A percentile compares a stretch with the other conserved stretches of the same genome.
phyloP scores from a whole-genome alignment of 1,140 invertebrate species.

The Drosophila ambigua region DNA sequence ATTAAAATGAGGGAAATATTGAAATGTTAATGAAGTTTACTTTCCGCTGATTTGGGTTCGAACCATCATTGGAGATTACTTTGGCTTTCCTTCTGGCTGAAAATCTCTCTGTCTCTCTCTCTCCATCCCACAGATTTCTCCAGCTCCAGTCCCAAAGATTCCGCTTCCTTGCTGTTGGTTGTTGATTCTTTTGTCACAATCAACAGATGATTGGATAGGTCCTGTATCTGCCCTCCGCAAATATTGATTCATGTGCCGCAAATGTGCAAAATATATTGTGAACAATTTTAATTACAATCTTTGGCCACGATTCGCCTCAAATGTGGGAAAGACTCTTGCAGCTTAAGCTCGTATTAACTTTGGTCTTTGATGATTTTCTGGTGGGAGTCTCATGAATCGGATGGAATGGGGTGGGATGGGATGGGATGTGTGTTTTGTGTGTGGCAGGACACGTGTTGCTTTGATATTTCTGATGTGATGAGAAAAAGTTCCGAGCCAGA shows the following conservation, averaged over 20 bases:
- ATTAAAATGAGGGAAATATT: conserved; percentile 54
- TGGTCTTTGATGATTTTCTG: conserved; percentile 15
- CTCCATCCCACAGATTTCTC: too few relatives aligned
- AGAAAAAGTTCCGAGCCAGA: conserved; percentile 54
- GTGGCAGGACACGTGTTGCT: conserved; percentile 67
- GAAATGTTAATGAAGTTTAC: conserved; percentile 81
- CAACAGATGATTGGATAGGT: conserved; percentile 53
- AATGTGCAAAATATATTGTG: conserved; percentile 5
- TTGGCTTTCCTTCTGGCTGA: conserved; percentile 5
- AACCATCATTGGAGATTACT: conserved; percentile 37
- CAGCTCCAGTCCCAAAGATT: too few relatives aligned
- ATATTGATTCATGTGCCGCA: conserved; percentile 36
- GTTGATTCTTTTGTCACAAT: conserved; percentile 56
- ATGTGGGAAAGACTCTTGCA: neutral
- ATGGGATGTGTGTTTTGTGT: conserved; percentile 11
- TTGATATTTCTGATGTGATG: conserved; percentile 73
- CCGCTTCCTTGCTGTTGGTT: conserved; percentile 34
- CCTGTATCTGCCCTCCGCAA: neutral
- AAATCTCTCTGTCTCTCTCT: too few relatives aligned
- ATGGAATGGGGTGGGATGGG: too few relatives aligned
- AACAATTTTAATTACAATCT: conserved; percentile 37
- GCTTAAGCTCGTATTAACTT: conserved; percentile 20
- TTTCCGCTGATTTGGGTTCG: conserved; percentile 72
- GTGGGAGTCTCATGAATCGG: neutral
- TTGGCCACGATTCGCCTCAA: neutral